Base-by-base conservation (phyloP, 2,888 invertebrate genomes). In the Nomada fucata region DNA sequence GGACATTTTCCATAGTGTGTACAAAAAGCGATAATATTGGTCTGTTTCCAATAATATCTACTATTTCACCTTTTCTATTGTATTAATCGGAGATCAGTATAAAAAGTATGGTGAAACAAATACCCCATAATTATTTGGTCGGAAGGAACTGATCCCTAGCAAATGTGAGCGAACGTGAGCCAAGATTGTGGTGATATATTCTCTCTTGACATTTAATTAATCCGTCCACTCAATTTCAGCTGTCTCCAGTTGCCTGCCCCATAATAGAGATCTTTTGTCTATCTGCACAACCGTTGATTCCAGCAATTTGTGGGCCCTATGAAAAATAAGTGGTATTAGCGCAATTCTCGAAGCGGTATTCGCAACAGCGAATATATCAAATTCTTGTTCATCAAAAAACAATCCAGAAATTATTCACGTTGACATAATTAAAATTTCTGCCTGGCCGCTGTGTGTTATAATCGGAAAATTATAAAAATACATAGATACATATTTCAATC, bases 161-260 rank as follows among this genome's bases (percentile, higher is more conserved):
- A 53, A 75, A 67, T 71, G 70, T 75, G 47, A 70, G 50, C 53
- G 67, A 60, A 68, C 18, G 26, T 11, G 29, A 63, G 26, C 52
- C 69, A 74, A 75, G 69, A 80, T 80, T 80, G 71, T 5, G 57
- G 60, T 29, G 72, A 80, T 77, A 75, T 77, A 83, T 83, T 26
- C 71, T 68, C 59, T 59, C 63, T 55, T 72, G 83, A 80, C 80
- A 69, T 83, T 80, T 83, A 80, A 83, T 83, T 83, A 83, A 83
- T 83, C 75, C 63, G 47, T 18, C 75, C 65, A 80, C 67, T 77
- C 71, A 59, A 83, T 83, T 77, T 61, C 77, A 72, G 57, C 71
- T 61, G 74, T 70, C 55, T 64, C 68, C 29, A 59, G 53, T 52
- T 64, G 44, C 52, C 69, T 59, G 61, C 26, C 59, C 44, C 73